Evolutionary conservation across 1,140 invertebrate species (phyloP).

Genomic region (Camponotus pennsylvanicus): DNA sequence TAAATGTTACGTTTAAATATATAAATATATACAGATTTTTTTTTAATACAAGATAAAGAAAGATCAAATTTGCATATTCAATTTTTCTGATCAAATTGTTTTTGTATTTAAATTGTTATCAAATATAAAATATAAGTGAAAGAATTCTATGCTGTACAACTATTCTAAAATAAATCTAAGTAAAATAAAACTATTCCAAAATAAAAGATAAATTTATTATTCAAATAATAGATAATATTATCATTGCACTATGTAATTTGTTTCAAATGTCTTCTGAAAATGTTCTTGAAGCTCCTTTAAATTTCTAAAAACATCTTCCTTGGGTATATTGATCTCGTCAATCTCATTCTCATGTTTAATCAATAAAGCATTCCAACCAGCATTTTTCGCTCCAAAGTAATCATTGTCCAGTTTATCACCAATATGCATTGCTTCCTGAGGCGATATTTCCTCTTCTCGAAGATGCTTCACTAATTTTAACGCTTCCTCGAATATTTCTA

Average conservation of each 20-base stretch:
- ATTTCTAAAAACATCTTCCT: constrained; percentile 68
- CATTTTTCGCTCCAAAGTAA: constrained; percentile 91
- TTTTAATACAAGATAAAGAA: too few species aligned
- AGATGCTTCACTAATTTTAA: constrained; percentile 84
- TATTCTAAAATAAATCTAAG: background rate
- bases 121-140: background rate
- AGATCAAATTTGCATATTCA: too few species aligned
- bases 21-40: too few species aligned
- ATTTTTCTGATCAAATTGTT: background rate
- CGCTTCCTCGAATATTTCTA: constrained; percentile 91
- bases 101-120: background rate
- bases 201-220: background rate
- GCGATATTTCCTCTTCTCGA: constrained; percentile 77
- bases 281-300: constrained; percentile 76
- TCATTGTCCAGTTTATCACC: constrained; percentile 93
- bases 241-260: background rate
- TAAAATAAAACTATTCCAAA: too few species aligned
- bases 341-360: constrained; percentile 79
- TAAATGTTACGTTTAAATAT: too few species aligned
- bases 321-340: constrained; percentile 39
- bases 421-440: constrained; percentile 92
- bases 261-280: constrained; percentile 61
- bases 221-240: background rate
- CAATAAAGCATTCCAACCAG: constrained; percentile 92
- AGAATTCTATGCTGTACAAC: too few species aligned